Evolutionary conservation across 37 sponge, comb jelly and placozoan genomes (phyloP), one percentile per base, ranked within the genome.

Genomic region (Mnemiopsis leidyi): DNA sequence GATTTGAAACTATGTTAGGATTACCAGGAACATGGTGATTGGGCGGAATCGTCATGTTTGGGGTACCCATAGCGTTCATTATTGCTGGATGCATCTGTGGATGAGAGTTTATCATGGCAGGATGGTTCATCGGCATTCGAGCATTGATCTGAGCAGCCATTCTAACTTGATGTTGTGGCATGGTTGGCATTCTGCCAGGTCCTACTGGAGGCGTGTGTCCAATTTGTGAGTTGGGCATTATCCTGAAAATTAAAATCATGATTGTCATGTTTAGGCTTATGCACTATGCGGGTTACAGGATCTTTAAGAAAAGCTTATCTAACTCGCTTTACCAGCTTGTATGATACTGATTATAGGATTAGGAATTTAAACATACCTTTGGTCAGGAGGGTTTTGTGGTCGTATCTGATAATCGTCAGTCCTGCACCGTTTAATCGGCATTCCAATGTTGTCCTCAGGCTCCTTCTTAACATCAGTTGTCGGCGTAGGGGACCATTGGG

Each of bases 31-130:
- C 90, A 77, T 77, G 79, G 18, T 77, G 79, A 20, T 77, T 77
- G 0, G 32, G 79, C 5, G 90, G 90, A 26, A 85, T 85, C 48
- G 90, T 85, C 90, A 85, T 85, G 90, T 85, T 85, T 2, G 90
- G 90, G 0, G 61, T 37, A 7, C 90, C 90, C 48, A 85, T 39
- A 3, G 40, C 21, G 24, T 38, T 85, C 90, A 85, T 85, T 61
- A 85, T 85, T 1, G 90, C 32, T 2, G 90, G 90, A 26, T 38
- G 90, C 90, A 85, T 38, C 38, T 13, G 23, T 7, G 30, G 25
- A 5, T 71, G 75, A 21, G 39, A n/a, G 36, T 77, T 77, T 9
- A 77, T 77, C 79, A 77, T 77, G 36, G 79, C 79, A 32, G 79
- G 36, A 77, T 77, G 79, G 79, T 77, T 77, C 79, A 77, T 77